Base-by-base conservation (phyloP, 2,797 vertebrate species). In the Brachymystax lenok region DNA sequence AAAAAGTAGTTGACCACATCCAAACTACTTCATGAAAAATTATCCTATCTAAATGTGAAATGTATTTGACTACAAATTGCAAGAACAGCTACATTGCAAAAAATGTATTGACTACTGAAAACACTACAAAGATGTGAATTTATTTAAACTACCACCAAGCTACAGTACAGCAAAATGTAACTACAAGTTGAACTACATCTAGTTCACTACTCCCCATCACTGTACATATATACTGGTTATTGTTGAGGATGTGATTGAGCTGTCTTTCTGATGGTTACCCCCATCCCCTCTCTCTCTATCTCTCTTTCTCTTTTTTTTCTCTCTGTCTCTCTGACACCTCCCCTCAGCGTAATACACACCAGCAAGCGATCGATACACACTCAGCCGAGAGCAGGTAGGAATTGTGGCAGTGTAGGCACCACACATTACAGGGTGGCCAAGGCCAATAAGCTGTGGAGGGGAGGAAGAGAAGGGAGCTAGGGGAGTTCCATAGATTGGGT, bases 351-450 rank as follows among this genome's bases (percentile, higher is more conserved):
- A 92, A 93, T 92, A 90, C 91, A 90, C 89, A 90, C 90, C 88
- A 92, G 91, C 91, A 91, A 88, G 85, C 87, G 89, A 93, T 93
- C 92, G 83, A 93, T 93, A 91, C 84, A 73, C 79, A 91, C 89
- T 93, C 90, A 91, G 88, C 85, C 84, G 46, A 90, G 86, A 92
- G 90, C 88, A 87, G 84, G 84, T 88, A 93, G 88, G 91, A 93
- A 89, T 93, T 93, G 93, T 94, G 93, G 92, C 92, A 93, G 91
- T 85, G 86, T 77, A 91, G 90, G 89, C 90, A 87, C 84, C 88
- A 84, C 88, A 89, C 90, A 91, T 94, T 92, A 93, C 90, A 88
- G 88, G 88, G 85, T 85, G 90, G 91, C 88, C 91, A 91, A 89
- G 88, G 91, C 92, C 91, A 92, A 90, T 93, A 88, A 91, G 85